Evolutionary conservation across 2,113 vertebrate genomes (phyloP), one percentile per base, ranked within the genome.

Genomic region (Acanthisitta chloris): DNA sequence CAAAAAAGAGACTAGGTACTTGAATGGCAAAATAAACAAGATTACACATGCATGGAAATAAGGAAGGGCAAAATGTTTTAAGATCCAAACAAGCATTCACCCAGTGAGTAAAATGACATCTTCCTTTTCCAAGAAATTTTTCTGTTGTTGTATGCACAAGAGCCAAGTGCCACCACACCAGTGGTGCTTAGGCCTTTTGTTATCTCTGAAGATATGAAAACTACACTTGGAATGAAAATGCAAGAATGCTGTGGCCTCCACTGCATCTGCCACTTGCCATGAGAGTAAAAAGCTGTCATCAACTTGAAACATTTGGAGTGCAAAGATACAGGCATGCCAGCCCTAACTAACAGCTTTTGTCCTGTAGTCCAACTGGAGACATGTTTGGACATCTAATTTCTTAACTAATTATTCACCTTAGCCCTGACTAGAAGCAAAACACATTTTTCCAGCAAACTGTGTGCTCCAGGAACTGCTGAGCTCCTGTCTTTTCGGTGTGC

Each of bases 401-500:
- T 66, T 73, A 87, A 89, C 88, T 93, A 29, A 21, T 93, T 94
- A 77, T 88, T 93, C 76, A 74, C 73, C 64, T 72, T 84, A 92
- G 69, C 15, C 25, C 78, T 51, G n/a, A 67, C 58, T 91, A 81
- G 36, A 76, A 74, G 48, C 31, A 86, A 89, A 96, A 84, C 52
- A 31, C 38, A 55, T 91, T 94, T 97, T 86, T 90, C 81, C 90
- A 88, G 83, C 70, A 97, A 92, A 92, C 42, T 81, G 29, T 66
- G 55, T 90, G 91, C 74, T 94, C 61, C 29, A n/a, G 94, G 82
- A 96, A 81, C 51, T 94, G 85, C 86, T 96, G 94, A 70, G 79
- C 58, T 67, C 18, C 67, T 96, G 88, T 45, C 85, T 90, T 96
- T 97, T 92, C 64, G 48, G 71, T 92, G 74, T 45, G 83, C 79